Evolutionary conservation across 2,113 vertebrate species (phyloP), one percentile per base, ranked within the genome.

Genomic region (Anguilla japonica): DNA sequence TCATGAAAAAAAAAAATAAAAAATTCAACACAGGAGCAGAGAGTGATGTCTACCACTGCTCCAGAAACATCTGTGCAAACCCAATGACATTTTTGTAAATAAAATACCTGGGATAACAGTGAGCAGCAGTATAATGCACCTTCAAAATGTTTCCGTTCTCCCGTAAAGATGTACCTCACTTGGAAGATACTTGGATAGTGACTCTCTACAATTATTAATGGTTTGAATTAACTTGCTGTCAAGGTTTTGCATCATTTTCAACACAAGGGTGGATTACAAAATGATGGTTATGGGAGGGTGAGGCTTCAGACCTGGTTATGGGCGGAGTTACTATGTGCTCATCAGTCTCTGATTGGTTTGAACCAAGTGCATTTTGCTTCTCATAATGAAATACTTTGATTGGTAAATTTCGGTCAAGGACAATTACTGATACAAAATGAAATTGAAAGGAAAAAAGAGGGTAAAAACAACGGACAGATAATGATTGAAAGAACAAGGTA

Each of bases 341-440:
- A 60, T 56, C 53, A 13, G 15, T 56, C 53, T 11, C 53, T 56
- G 53, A 56, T 60, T 18, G 18, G 22, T 20, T 22, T 5, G 18
- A 67, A 16, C 18, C 89, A 46, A 84, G 84, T 39, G 22, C 79
- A 9, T 46, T 63, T 39, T 3, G 53, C 41, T 89, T 90, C 86
- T 89, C 4, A 0, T 82, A 88, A 92, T 20, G 26, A 67, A 22
- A 53, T 3, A 67, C 60, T 67, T 67, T 67, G 60, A 22, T 67
- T 67, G 91, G 84, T 89, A 90, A 53, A 83, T 90, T 91, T 92
- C 20, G 15, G 91, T 82, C 80, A 81, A 46, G 60, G 34, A 34
- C 34, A 34, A 34, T 34, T 34, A 34, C 50, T 11, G 50, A 53
- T 67, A 22, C 60, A 67, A 67, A 67, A 20, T 67, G 20, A 67